These are phyloP conservation scores for Hartigia nigra DNA, from an alignment of 2,888 invertebrate genomes.

Conservation along the genomic window DNA sequence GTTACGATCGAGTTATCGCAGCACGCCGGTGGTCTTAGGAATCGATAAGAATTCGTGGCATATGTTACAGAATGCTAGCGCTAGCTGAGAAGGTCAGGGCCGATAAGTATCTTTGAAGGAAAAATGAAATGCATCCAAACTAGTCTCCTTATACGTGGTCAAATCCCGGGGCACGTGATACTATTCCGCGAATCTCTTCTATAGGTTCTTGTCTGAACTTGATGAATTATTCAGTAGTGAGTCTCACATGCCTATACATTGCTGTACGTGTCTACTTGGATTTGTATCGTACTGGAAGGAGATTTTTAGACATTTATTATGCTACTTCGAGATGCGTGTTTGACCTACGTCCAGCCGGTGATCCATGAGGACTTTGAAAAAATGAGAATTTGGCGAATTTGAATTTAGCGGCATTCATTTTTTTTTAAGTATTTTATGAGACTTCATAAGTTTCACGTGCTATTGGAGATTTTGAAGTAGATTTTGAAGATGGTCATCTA, in stretches of 20 bases:
- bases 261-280: not conserved
- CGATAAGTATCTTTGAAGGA: not conserved
- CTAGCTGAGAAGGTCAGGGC: not conserved
- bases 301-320: too few relatives aligned
- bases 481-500: not conserved
- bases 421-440: not conserved
- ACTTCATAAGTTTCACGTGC: not conserved
- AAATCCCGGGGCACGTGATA: not conserved
- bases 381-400: too few relatives aligned
- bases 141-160: not conserved
- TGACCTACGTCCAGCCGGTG: too few relatives aligned
- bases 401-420: not conserved
- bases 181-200: not conserved
- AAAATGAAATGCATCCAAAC: not conserved
- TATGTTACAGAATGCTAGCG: not conserved
- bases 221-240: not conserved
- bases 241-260: not conserved
- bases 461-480: not conserved
- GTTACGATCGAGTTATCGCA: not conserved
- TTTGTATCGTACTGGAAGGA: not conserved
- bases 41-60: not conserved
- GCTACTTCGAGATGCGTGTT: too few relatives aligned
- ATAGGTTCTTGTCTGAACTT: not conserved
- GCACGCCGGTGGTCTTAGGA: not conserved
- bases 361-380: too few relatives aligned